These are phyloP conservation scores for Gari tellinella DNA, from an alignment of 2,888 invertebrate species.

Conservation along the genomic window DNA sequence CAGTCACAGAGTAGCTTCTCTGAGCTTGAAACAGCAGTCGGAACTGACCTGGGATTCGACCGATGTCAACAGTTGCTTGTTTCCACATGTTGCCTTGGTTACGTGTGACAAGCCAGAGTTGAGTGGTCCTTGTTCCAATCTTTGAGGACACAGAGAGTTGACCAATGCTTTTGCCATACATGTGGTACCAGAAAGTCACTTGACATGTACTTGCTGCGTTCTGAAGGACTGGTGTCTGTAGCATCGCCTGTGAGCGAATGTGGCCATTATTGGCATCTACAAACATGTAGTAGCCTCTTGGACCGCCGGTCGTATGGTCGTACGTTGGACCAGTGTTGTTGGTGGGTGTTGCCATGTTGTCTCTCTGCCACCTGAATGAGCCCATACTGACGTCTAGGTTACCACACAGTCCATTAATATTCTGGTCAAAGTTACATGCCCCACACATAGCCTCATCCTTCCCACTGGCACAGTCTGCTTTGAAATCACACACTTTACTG, in stretches of 20 bases:
- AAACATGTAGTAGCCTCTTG: conserved; percentile 87
- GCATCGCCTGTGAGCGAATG: conserved; percentile 54
- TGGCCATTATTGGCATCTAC: conserved; percentile 88
- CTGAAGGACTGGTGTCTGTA: conserved; percentile 68
- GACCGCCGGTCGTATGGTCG: conserved; percentile 74
- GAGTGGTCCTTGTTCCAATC: conserved; percentile 48
- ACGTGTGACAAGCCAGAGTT: conserved; percentile 53
- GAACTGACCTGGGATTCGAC: conserved; percentile 70
- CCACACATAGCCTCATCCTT: conserved; percentile 79
- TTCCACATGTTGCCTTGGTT: conserved; percentile 72
- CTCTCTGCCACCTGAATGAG: conserved; percentile 69
- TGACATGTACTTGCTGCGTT: conserved; percentile 93
- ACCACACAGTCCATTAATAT: conserved; percentile 62
- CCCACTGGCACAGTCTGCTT: conserved; percentile 69
- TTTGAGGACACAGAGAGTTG: conserved; percentile 62
- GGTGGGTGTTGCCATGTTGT: conserved; percentile 65
- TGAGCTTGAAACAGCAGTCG: conserved; percentile 67
- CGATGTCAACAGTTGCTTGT: conserved; percentile 70
- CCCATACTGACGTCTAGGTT: conserved; percentile 72
- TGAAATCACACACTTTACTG: conserved; percentile 77
- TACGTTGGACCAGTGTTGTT: conserved; percentile 68
- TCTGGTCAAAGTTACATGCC: conserved; percentile 73
- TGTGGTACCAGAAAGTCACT: conserved; percentile 80
- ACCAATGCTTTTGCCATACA: conserved; percentile 74
- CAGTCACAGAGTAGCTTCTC: conserved; percentile 66